A percentile compares a stretch with the other conserved stretches of the same genome.
Evolutionary conservation across 2,113 vertebrate species (phyloP).

Genomic region (Nipponia nippon): DNA sequence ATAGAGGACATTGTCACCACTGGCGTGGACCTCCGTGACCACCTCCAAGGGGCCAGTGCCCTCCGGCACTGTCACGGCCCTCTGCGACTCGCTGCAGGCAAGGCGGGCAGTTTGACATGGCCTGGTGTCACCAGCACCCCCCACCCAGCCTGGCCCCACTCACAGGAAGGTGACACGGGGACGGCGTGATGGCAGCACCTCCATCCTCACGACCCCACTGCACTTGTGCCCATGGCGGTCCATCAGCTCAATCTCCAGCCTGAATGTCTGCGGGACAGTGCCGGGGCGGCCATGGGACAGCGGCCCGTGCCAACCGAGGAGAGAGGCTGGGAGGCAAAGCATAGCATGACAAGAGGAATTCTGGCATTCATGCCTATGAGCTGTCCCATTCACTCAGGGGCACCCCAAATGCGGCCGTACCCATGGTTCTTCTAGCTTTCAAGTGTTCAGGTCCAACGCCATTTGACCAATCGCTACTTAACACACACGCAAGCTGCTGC

Average conservation of each 20-base stretch:
- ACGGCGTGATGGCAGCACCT: conserved; percentile 53
- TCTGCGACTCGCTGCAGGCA: neutral
- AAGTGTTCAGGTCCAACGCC: too few species aligned
- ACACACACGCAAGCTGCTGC: too few species aligned
- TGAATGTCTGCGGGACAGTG: conserved; percentile 39
- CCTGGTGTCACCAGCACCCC: neutral
- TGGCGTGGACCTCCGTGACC: conserved; percentile 49
- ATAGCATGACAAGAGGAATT: too few species aligned
- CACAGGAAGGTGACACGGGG: conserved; percentile 69
- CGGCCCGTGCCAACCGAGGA: too few species aligned
- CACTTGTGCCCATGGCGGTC: conserved; percentile 49
- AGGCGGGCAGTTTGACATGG: accelerated
- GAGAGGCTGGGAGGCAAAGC: too few species aligned
- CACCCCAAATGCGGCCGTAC: too few species aligned
- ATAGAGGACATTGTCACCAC: conserved; percentile 49
- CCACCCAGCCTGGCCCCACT: neutral
- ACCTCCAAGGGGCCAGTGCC: conserved; percentile 15
- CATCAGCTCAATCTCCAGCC: conserved; percentile 58
- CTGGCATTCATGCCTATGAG: too few species aligned
- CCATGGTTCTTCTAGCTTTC: too few species aligned
- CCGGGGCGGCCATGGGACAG: neutral
- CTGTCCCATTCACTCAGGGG: too few species aligned
- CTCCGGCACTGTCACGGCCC: neutral
- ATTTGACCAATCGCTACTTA: too few species aligned
- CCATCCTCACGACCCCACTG: conserved; percentile 45